Conservation (phyloP, 2,113 vertebrate species). For the Urocynchramus pylzowi region DNA sequence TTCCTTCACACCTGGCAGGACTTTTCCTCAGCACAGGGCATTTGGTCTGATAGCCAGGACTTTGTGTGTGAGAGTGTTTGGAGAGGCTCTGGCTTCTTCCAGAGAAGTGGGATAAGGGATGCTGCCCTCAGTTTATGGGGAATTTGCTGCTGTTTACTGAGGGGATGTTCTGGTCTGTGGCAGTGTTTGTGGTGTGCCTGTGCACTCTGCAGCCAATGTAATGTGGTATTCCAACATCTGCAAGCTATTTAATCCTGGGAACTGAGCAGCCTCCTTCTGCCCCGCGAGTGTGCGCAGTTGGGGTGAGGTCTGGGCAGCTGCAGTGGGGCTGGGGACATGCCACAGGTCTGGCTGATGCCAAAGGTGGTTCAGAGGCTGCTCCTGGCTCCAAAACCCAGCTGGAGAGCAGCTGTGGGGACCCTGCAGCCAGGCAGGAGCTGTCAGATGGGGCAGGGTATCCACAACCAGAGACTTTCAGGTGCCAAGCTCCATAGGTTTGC, state of each 20-base stretch:
- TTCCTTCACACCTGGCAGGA: background rate
- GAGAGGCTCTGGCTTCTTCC: background rate
- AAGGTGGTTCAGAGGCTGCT: background rate
- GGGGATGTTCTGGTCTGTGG: constrained; percentile 24
- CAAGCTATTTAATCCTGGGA: constrained; percentile 46
- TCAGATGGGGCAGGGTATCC: accelerated
- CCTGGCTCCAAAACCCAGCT: background rate
- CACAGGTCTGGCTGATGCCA: background rate
- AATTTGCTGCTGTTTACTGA: background rate
- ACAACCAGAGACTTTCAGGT: background rate
- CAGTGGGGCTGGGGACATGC: background rate
- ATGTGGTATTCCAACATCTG: constrained; percentile 56
- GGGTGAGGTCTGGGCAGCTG: background rate
- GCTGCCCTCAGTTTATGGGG: background rate
- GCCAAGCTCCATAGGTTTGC: background rate
- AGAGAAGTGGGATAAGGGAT: background rate
- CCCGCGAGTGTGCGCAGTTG: background rate
- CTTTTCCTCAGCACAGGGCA: accelerated
- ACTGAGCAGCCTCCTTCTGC: background rate
- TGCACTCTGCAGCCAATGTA: background rate
- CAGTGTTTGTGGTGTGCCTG: background rate
- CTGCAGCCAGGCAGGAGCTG: background rate
- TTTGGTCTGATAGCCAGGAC: background rate
- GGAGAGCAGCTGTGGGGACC: background rate
- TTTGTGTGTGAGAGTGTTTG: background rate